These are phyloP conservation scores for Mohoua ochrocephala DNA, from an alignment of 2,113 vertebrate species.

Conservation along the genomic window DNA sequence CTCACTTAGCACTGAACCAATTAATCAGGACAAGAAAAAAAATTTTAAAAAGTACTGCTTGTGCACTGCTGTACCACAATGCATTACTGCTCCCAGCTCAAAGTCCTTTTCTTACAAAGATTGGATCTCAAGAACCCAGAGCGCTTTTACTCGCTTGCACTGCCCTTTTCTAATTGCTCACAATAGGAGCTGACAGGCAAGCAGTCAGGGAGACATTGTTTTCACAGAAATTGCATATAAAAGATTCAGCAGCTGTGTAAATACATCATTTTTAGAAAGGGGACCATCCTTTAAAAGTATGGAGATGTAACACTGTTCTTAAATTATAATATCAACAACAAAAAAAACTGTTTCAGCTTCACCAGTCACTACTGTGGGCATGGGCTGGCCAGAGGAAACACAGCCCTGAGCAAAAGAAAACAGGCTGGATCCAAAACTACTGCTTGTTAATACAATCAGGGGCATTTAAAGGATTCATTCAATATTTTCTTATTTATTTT, in stretches of 20 bases:
- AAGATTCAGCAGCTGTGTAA: neutral
- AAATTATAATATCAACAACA: neutral
- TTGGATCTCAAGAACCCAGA: neutral
- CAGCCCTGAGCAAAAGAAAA: neutral
- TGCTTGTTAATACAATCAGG: neutral
- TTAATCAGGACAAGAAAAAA: conserved; percentile 8
- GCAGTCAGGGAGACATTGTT: neutral
- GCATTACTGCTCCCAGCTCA: neutral
- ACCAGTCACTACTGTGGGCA: neutral
- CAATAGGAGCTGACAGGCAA: neutral
- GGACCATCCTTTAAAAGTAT: neutral
- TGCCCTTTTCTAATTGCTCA: conserved; percentile 16
- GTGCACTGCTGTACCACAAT: neutral
- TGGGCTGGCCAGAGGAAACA: neutral
- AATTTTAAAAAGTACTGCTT: neutral
- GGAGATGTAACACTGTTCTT: neutral
- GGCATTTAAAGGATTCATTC: neutral
- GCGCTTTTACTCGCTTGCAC: neutral
- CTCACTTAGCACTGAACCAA: conserved; percentile 27
- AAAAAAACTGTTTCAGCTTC: neutral
- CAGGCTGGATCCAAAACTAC: neutral
- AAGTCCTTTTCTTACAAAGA: neutral
- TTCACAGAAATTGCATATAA: neutral
- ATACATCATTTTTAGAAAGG: neutral
- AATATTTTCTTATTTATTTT: neutral